Base-by-base conservation (phyloP, 2,888 invertebrate genomes). In the Drosophila robusta region DNA sequence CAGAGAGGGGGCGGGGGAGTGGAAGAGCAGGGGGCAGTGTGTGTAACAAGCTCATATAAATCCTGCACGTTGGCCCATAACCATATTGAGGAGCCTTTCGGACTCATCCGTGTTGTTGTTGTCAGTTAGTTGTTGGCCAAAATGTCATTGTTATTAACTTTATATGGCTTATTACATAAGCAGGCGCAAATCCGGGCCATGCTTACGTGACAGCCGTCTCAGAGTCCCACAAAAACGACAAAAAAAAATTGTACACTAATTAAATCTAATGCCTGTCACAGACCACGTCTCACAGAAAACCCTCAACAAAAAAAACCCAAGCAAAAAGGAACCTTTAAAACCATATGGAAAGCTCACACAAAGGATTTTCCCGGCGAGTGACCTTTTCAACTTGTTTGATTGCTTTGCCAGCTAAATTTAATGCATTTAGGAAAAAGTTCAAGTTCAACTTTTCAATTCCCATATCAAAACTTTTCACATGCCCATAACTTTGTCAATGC, bases 81-180 rank as follows among this genome's bases (percentile, higher is more conserved):
- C 88, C 82, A 79, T 87, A 82, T 87, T 82, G 88, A 69, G 70
- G 49, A 57, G 45, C 61, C 54, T 63, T 74, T 32, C 54, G 61
- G 74, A 57, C 46, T 51, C 61, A 57, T 73, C 9, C 3, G 3
- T 60, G 58, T 75, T 70, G 72, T 49, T 49, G 52, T 64, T 57
- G 58, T 45, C 57, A 38, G 50, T 71, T 50, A 39, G 58, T 14
- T 52, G 57, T 68, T 61, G 68, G 46, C 67, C 70, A 58, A 68
- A 77, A 75, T 86, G 83, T 86, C 83, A 88, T 84, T 84, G 83
- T 86, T 84, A 84, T 84, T 84, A 88, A 84, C 87, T 84, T 86
- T 84, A 86, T 84, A 84, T 86, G 89, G 83, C 83, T 84, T 84
- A 84, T 84, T 88, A 78, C 80, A 88, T 84, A 84, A 84, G 89